phyloP scores from a whole-genome alignment of 92 coral and sea anemone species.

The Epizoanthus fatuus region DNA sequence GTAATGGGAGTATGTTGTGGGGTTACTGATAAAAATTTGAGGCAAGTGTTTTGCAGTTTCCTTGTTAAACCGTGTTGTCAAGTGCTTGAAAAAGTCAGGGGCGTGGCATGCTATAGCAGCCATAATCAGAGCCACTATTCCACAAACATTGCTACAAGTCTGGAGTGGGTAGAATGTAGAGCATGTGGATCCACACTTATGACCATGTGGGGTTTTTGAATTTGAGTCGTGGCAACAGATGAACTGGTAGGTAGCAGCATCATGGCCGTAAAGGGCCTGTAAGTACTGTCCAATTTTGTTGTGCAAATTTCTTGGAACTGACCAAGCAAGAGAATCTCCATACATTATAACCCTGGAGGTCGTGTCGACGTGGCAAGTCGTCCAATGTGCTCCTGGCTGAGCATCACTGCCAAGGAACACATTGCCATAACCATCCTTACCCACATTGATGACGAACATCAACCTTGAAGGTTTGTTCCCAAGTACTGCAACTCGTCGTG shows the following conservation, averaged over 20 bases:
- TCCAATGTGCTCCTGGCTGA: slow-evolving; percentile 34
- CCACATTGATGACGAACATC: slow-evolving; percentile 16
- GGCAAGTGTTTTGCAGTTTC: slow-evolving; percentile 3
- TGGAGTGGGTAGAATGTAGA: slow-evolving; percentile 34
- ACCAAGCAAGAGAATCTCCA: slow-evolving; percentile 51
- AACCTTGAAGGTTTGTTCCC: background rate
- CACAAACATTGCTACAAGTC: slow-evolving; percentile 50
- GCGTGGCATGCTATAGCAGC: slow-evolving; percentile 52
- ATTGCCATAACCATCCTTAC: background rate
- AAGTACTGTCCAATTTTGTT: slow-evolving; percentile 12
- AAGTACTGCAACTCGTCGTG: background rate
- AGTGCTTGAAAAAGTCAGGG: background rate
- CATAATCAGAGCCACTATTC: slow-evolving; percentile 46
- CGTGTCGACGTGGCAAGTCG: slow-evolving; percentile 20
- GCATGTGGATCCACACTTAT: slow-evolving; percentile 9
- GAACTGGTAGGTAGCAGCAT: background rate
- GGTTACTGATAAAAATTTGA: slow-evolving; percentile 52
- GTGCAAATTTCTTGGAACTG: background rate
- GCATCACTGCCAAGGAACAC: slow-evolving; percentile 17
- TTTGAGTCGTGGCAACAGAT: slow-evolving; percentile 52
- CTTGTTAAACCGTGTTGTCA: slow-evolving; percentile 48
- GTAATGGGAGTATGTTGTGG: slow-evolving; percentile 59
- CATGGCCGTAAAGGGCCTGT: background rate
- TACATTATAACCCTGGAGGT: background rate
- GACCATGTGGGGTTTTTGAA: background rate